These are phyloP conservation scores for Xenopus laevis DNA, from an alignment of 2,113 vertebrate genomes.

Conservation along the genomic window DNA sequence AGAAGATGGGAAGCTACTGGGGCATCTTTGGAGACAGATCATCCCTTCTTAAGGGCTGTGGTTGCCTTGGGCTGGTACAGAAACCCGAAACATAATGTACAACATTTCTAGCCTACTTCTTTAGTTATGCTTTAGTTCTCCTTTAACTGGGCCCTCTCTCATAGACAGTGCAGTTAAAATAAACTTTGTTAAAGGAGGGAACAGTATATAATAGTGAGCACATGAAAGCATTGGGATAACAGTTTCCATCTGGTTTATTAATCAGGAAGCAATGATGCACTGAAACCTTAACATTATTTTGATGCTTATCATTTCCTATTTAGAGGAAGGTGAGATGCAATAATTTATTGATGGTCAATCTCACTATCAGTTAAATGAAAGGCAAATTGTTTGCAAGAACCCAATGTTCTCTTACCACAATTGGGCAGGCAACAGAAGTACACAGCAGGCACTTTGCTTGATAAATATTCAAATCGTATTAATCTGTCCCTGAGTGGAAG, in stretches of 20 bases:
- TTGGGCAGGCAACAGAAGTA: slow-evolving; percentile 49
- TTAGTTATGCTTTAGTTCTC: too few species aligned
- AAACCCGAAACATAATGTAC: too few species aligned
- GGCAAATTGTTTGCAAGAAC: slow-evolving; percentile 49
- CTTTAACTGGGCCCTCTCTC: too few species aligned
- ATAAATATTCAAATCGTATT: slow-evolving; percentile 66
- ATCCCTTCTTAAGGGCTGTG: too few species aligned
- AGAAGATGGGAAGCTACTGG: too few species aligned
- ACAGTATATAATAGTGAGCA: not conserved
- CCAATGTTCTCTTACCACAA: slow-evolving; percentile 40
- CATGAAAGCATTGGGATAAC: slow-evolving; percentile 15
- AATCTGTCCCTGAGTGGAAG: slow-evolving; percentile 54
- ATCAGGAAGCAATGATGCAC: slow-evolving; percentile 10
- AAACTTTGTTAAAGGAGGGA: slow-evolving; percentile 4
- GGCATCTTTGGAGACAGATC: too few species aligned
- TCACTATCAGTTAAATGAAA: slow-evolving; percentile 34
- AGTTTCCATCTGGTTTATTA: slow-evolving; percentile 47
- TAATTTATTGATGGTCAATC: slow-evolving; percentile 41
- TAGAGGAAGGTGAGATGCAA: slow-evolving; percentile 30
- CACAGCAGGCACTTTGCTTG: slow-evolving; percentile 49
- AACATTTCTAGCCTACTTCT: too few species aligned
- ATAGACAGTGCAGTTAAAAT: too few species aligned
- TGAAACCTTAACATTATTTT: slow-evolving; percentile 15
- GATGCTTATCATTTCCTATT: slow-evolving; percentile 16
- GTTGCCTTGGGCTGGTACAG: too few species aligned